phyloP scores from a whole-genome alignment of 2,888 invertebrate species.

The Pyrrhosoma nymphula region DNA sequence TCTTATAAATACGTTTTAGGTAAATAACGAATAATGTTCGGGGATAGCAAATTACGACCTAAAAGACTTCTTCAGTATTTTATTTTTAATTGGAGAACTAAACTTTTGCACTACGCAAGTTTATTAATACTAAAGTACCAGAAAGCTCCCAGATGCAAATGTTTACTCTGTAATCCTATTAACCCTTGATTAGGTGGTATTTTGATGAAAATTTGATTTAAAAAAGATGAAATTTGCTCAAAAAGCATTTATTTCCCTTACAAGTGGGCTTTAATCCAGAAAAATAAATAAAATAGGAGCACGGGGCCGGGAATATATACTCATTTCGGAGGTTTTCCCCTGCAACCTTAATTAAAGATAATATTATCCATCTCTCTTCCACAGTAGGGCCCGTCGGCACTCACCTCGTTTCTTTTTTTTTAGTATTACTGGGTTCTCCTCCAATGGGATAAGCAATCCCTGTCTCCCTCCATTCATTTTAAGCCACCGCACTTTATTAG shows the following conservation, averaged over 20 bases:
- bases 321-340: conserved; percentile 61
- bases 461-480: not conserved
- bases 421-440: conserved; percentile 38
- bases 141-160: conserved; percentile 42
- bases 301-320: conserved; percentile 45
- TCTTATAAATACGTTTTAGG: not conserved
- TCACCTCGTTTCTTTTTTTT: conserved; percentile 40
- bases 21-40: conserved; percentile 12
- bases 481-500: conserved; percentile 42
- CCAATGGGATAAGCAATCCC: conserved; percentile 50
- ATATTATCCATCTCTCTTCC: conserved; percentile 58
- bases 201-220: conserved; percentile 59
- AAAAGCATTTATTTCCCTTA: conserved; percentile 50
- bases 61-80: not conserved
- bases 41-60: not conserved
- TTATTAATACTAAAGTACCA: not conserved
- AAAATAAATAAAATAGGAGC: conserved; percentile 57
- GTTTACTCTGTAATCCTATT: conserved; percentile 60
- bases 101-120: conserved; percentile 34
- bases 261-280: conserved; percentile 50
- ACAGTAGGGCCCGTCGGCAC: conserved; percentile 45
- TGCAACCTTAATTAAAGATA: conserved; percentile 64
- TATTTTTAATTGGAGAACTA: conserved; percentile 24
- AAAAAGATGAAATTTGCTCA: conserved; percentile 16
- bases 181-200: conserved; percentile 50